Base-by-base conservation (phyloP, 1,140 invertebrate species). In the Drosophila pseudoobscura region DNA sequence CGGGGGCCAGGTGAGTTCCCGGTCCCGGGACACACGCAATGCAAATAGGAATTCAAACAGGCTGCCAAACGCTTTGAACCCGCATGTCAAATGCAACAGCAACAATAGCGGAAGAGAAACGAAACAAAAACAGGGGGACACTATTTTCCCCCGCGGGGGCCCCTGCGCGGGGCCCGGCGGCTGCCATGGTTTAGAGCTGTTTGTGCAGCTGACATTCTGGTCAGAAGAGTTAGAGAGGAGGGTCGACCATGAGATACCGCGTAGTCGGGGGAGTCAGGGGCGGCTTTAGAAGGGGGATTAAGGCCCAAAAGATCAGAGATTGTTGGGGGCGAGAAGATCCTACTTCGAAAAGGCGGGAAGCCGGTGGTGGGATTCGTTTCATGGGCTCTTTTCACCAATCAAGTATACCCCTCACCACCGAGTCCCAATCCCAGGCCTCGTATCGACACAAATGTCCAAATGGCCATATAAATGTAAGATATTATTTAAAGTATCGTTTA, bases 121-220 rank as follows among this genome's bases (percentile, higher is more conserved):
- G 6, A 22, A 46, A 54, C 59, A 47, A 53, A 17, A 64, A 22
- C 35, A 26, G 7, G n/a, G 64, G 64, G 29, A 15, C 22, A 53
- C 22, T 56, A 6, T 58, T 26, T 20, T 13, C 8, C 39, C 54
- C 17, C 17, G 17, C 43, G 22, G 1, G 20, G 46, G 8, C 6
- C n/a, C n/a, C n/a, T 15, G 59, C 43, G 50, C n/a, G 46, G 55
- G 55, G 60, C 66, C 59, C n/a, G 26, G 22, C 46, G 45, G 65
- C 46, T 54, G 45, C 56, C 22, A 54, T 56, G 61, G 57, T 64
- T 85, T 64, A 53, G 66, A 17, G 62, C 13, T 74, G 82, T 85
- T 87, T 80, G 64, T 45, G 64, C 80, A 85, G 80, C 80, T 85
- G 80, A 87, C 74, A 87, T 78, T 71, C 73, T 87, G 80, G 82